phyloP scores from a whole-genome alignment of 2,797 vertebrate genomes.

The Phoebastria nigripes region DNA sequence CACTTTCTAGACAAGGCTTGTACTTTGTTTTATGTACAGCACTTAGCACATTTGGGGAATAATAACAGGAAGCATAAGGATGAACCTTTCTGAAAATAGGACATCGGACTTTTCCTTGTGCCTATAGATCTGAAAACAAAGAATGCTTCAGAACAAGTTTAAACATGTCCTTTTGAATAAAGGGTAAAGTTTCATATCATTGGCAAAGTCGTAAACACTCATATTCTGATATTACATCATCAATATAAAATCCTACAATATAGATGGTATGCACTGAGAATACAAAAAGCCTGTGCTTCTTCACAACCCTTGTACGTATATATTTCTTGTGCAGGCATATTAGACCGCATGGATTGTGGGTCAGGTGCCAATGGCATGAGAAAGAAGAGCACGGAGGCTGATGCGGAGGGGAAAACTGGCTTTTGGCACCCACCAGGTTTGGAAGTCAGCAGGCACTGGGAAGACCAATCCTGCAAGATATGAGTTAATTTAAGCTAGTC shows the following conservation, averaged over 20 bases:
- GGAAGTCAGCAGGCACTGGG: background rate
- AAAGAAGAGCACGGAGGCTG: background rate
- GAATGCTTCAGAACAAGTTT: background rate
- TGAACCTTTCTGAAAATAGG: background rate
- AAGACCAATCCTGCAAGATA: background rate
- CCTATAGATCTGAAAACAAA: background rate
- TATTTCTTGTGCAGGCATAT: background rate
- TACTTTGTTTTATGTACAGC: background rate
- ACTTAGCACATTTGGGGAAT: background rate
- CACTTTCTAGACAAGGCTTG: background rate
- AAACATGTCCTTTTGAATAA: background rate
- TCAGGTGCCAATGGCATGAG: rapidly evolving
- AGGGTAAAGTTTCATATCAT: background rate
- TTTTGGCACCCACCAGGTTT: background rate
- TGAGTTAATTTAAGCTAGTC: background rate
- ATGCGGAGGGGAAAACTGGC: background rate
- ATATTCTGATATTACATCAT: background rate
- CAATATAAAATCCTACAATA: background rate
- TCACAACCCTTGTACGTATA: background rate
- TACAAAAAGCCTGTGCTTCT: background rate
- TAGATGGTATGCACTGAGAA: background rate
- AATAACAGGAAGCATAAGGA: background rate
- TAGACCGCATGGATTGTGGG: background rate
- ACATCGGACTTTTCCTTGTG: background rate
- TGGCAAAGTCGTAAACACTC: background rate